These are phyloP conservation scores for Bufotes viridis DNA, from an alignment of 2,797 vertebrate genomes.

Conservation along the genomic window DNA sequence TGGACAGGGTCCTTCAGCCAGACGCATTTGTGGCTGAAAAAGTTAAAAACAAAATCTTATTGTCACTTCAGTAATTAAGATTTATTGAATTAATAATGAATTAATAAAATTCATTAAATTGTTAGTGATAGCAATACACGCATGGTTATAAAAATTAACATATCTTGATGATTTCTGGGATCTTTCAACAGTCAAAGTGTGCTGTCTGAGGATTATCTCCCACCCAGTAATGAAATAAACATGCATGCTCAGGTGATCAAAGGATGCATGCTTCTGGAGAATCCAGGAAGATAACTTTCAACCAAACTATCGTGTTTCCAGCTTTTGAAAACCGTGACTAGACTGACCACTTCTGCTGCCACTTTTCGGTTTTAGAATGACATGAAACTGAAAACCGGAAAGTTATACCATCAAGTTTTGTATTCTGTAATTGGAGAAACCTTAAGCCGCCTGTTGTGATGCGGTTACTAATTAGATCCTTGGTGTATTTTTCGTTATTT, in stretches of 20 bases:
- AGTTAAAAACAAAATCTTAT: too few relatives aligned
- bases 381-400: conserved; percentile 1
- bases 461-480: conserved; percentile 37
- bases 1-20: too few relatives aligned
- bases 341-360: background rate
- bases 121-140: too few relatives aligned
- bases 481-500: conserved; percentile 20
- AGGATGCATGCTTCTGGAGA: background rate
- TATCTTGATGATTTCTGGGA: too few relatives aligned
- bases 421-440: conserved; percentile 7
- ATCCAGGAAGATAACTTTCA: background rate
- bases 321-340: background rate
- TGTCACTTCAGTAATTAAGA: too few relatives aligned
- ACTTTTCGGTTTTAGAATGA: background rate
- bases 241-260: background rate
- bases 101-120: too few relatives aligned
- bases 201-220: background rate
- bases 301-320: background rate
- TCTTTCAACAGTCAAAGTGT: too few relatives aligned
- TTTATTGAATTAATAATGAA: too few relatives aligned
- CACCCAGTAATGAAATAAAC: background rate
- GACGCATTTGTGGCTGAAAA: too few relatives aligned
- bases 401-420: background rate
- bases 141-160: too few relatives aligned
- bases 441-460: background rate